A percentile compares a stretch with the other conserved stretches of the same genome.
These are phyloP conservation scores for Epizoanthus stellaris DNA, from an alignment of 92 coral and sea anemone species.

Conservation along the genomic window DNA sequence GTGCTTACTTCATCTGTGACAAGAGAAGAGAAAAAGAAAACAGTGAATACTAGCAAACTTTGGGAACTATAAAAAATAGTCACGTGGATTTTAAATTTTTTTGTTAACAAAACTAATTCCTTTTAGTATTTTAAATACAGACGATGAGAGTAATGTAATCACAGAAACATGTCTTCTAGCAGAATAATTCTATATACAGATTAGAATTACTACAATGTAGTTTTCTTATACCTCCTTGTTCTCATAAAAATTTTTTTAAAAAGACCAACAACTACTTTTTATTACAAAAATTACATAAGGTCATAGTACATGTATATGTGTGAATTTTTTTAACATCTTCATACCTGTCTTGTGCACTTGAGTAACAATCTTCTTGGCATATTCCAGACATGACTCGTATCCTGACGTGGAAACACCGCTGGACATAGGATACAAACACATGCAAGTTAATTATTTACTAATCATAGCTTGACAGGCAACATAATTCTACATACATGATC, in stretches of 20 bases:
- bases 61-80: neutral
- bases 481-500: too few relatives aligned
- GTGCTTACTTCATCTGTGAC: conserved; percentile 78
- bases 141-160: too few relatives aligned
- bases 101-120: neutral
- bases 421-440: neutral
- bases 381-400: conserved; percentile 71
- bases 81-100: neutral
- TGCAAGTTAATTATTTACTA: neutral
- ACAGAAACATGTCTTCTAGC: neutral
- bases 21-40: neutral
- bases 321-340: neutral
- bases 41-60: neutral
- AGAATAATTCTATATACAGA: neutral
- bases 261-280: too few relatives aligned
- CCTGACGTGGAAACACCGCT: conserved; percentile 83
- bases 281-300: too few relatives aligned
- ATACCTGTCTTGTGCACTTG: conserved; percentile 88
- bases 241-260: too few relatives aligned
- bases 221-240: neutral
- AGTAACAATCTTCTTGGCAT: conserved; percentile 62
- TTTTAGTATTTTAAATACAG: neutral
- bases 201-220: neutral
- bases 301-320: neutral
- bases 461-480: too few relatives aligned